Evolutionary conservation across 2,888 invertebrate genomes (phyloP).

Genomic region (Cosmopolites sordidus): DNA sequence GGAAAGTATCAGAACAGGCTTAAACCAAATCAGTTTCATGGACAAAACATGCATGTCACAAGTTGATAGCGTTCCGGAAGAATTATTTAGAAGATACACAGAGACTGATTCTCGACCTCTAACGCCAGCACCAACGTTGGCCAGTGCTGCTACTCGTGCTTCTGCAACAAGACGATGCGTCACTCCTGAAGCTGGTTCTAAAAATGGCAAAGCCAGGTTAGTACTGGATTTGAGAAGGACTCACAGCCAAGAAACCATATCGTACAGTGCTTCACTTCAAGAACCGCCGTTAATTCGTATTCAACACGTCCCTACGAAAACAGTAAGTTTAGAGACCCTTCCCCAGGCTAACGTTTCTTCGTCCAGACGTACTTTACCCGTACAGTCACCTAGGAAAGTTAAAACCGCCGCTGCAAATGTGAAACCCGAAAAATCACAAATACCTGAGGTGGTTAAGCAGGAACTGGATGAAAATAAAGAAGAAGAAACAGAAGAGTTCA

Average conservation of each 20-base stretch:
- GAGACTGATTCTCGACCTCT: constrained; percentile 80
- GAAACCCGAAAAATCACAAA: not conserved
- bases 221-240: constrained; percentile 67
- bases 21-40: constrained; percentile 29
- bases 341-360: constrained; percentile 10
- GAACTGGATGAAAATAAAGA: constrained; percentile 35
- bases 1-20: constrained; percentile 40
- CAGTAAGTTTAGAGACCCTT: constrained; percentile 33
- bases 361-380: constrained; percentile 15
- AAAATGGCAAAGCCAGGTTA: constrained; percentile 58
- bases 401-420: constrained; percentile 13
- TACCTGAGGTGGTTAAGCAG: constrained; percentile 13
- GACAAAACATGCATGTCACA: constrained; percentile 13
- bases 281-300: constrained; percentile 47
- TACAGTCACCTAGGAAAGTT: constrained; percentile 20
- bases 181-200: constrained; percentile 64
- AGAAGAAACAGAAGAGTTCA: constrained; percentile 57
- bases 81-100: constrained; percentile 71
- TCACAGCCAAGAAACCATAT: constrained; percentile 57
- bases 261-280: constrained; percentile 42
- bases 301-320: constrained; percentile 38
- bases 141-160: constrained; percentile 67
- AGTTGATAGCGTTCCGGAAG: constrained; percentile 68
- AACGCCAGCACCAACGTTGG: constrained; percentile 74
- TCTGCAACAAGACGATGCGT: constrained; percentile 64